Evolutionary conservation across 2,797 vertebrate species (phyloP), one percentile per base, ranked within the genome.

Genomic region (Pseudochirops corinnae): DNA sequence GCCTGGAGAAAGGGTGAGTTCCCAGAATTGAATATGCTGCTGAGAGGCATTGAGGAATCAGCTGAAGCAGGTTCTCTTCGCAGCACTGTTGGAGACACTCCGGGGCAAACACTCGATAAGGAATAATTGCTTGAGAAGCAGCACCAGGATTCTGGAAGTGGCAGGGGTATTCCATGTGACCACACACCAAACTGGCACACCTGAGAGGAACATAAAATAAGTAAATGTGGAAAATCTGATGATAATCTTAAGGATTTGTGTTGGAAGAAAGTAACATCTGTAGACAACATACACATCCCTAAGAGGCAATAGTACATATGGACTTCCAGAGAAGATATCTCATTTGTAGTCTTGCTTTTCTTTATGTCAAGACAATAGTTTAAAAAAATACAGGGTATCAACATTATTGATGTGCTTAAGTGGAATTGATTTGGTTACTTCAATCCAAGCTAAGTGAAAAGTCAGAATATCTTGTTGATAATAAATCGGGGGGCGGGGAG

Each of bases 1-100:
- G 99, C 92, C 99, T 99, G 96, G 99, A 98, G 98, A 99, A 99
- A 0, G 99, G 99, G 95, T 99, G 99, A 74, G 99, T 99, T 31
- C 99, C 99, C 91, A 99, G 98, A 90, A 99, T 95, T 33, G 96
- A 60, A 94, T 99, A 98, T 90, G 99, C 99, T 93, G 99, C 99
- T 62, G 99, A 99, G 97, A 99, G 99, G 98, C 99, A 99, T 60
- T n/a, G 98, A 91, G 99, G 99, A 96, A 99, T 97, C 1, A 99
- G 98, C 14, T 93, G 98, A 93, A 99, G 98, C 94, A 99, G 97
- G 97, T 24, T 95, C 93, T 99, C 98, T 98, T 99, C 98, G 26
- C 99, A 99, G 95, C 93, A 97, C 90, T 98, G 97, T 96, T 98
- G 92, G 96, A 99, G 99, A 98, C 98, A 98, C 74, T 91, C 52